Percentiles rank a stretch among this genome's conserved stretches.
Evolutionary conservation across 2,888 invertebrate genomes (phyloP).

Genomic region (Pristionchus fissidentatus): DNA sequence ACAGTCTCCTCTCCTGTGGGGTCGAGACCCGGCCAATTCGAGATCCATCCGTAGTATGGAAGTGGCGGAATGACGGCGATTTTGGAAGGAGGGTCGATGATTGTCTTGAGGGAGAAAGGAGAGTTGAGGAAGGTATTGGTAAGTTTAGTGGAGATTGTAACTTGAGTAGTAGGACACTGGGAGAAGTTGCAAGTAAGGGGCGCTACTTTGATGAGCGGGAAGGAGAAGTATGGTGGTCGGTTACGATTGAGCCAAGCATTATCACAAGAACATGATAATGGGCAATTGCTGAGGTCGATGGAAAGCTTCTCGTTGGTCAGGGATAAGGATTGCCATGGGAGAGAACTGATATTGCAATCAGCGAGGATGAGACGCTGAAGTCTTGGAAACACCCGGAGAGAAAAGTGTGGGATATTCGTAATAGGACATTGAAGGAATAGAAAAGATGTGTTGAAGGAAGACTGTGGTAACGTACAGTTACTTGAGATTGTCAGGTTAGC

Average conservation of each 20-base stretch:
- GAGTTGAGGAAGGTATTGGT: neutral
- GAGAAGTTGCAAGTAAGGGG: conserved; percentile 11
- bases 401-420: neutral
- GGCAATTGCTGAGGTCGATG: conserved; percentile 57
- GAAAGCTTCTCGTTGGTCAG: neutral
- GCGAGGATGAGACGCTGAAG: conserved; percentile 14
- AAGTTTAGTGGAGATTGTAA: neutral
- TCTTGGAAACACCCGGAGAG: neutral
- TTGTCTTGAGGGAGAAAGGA: neutral
- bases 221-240: neutral
- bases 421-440: conserved; percentile 9
- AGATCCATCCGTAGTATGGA: conserved; percentile 38
- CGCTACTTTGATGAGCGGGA: conserved; percentile 4
- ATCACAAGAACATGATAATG: conserved; percentile 56
- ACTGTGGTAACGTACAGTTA: conserved; percentile 29
- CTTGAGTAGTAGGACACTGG: conserved; percentile 1
- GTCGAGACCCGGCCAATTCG: neutral
- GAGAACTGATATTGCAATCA: neutral
- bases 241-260: conserved; percentile 53
- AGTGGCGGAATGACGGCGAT: neutral
- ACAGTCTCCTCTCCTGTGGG: conserved; percentile 11
- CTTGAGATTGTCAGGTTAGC: neutral
- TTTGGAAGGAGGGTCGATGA: neutral
- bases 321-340: conserved; percentile 24
- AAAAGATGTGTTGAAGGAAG: neutral